Base-by-base conservation (phyloP, 2,888 invertebrate species). In the Drosophila yooni region DNA sequence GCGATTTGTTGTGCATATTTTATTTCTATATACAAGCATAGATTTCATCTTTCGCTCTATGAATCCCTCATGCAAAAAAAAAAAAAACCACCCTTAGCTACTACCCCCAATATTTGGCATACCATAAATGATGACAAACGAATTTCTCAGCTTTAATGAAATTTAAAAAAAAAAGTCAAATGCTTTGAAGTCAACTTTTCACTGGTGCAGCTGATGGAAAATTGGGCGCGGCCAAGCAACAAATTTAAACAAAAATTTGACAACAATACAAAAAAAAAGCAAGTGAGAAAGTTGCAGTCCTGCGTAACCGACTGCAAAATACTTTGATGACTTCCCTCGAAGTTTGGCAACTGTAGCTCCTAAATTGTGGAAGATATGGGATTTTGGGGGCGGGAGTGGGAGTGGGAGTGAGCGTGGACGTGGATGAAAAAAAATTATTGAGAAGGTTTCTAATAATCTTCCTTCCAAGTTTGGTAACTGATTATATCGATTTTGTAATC, bases 131-230 rank as follows among this genome's bases (percentile, higher is more conserved):
- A 51, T 40, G 27, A 25, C 33, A 66, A 48, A 15, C 10, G 11
- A 11, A 29, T 27, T 38, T 56, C 34, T 66, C 18, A 13, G 27
- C 27, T 27, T 36, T 36, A 25, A 51, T 27, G 34, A 57, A 36
- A 50, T 57, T 38, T n/a, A 3, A 31, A 8, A 15, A 38, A 21
- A 46, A 50, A 51, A 36, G 10, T 6, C 6, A 40, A 57, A 13
- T 58, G 70, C 63, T 57, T 71, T 71, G 56, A 52, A 53, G 70
- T 70, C 48, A 57, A 52, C 57, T 59, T 69, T 57, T 53, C 43
- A 38, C 33, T 61, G 61, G 36, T 21, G 54, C 43, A 15, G 34
- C 36, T 18, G 3, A 3, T n/a, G 36, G 10, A 11, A n/a, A 13
- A 10, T 3, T 40, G 43, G 56, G 51, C 38, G 40, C 54, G 64